Conservation (phyloP, 2,888 invertebrate species). For the Asteroscopus sphinx region DNA sequence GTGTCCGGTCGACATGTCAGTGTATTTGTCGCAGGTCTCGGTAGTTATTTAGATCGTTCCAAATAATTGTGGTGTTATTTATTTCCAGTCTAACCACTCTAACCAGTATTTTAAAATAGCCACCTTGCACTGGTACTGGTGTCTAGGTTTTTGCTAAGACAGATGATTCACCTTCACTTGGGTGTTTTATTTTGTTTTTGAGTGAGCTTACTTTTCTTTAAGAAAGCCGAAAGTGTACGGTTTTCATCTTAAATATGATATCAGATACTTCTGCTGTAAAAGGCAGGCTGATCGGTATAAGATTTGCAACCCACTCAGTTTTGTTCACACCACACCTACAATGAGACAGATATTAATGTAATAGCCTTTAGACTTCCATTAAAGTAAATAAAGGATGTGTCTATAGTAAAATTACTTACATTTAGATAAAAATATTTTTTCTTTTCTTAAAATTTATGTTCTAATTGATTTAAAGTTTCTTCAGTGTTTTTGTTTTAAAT, state of each 20-base stretch:
- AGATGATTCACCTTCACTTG: conserved; percentile 46
- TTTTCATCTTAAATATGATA: background rate
- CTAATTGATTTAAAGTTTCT: background rate
- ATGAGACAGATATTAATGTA: conserved; percentile 11
- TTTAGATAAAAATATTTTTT: background rate
- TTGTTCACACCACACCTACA: conserved; percentile 39
- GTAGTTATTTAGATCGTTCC: conserved; percentile 51
- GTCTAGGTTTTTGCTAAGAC: conserved; percentile 26
- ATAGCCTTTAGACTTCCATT: background rate
- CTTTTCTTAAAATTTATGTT: background rate
- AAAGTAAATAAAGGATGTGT: no score
- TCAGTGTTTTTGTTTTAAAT: background rate
- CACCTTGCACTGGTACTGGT: conserved; percentile 23
- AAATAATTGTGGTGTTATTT: conserved; percentile 49
- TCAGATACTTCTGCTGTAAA: background rate
- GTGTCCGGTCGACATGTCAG: conserved; percentile 64
- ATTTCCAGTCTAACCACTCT: conserved; percentile 63
- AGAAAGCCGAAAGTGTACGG: background rate
- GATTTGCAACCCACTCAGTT: conserved; percentile 28
- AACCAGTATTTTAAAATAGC: conserved; percentile 43
- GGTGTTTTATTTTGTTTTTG: conserved; percentile 42
- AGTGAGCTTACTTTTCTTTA: conserved; percentile 1
- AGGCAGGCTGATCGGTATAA: background rate
- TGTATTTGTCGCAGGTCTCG: conserved; percentile 51
- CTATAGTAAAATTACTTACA: no score